Evolutionary conservation across 1,140 invertebrate species (phyloP), one percentile per base, ranked within the genome.

Genomic region (honey bee (Apis mellifera)): DNA sequence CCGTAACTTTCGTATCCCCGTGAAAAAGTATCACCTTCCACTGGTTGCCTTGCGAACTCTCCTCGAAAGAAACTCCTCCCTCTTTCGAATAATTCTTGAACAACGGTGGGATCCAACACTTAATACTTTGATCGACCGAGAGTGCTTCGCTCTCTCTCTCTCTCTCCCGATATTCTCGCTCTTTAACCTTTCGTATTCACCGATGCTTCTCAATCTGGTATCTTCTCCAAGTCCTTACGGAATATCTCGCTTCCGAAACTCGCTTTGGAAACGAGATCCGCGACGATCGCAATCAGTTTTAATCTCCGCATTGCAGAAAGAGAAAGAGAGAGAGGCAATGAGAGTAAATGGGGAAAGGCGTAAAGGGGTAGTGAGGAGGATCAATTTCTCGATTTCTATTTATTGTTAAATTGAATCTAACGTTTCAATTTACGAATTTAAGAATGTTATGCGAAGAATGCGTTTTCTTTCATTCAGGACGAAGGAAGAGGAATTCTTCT

Each of bases 201-300:
- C 26, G 12, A 65, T 32, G 23, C 17, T 57, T 54, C 12, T 2
- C 48, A 26, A 65, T 17, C 11, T 9, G 2, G 26, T n/a, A 8
- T 12, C 7, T 9, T 12, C 7, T 9, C 4, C 11, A 4, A 15
- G 23, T 55, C 26, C 23, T 42, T 42, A 42, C 32, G 0, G 23
- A 52, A 52, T 19, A 26, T 4, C 11, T 15, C 7, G 9, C 60
- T 54, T 55, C 17, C 62, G 9, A 77, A 42, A 42, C 32, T 42
- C 32, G 9, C 60, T 54, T 55, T 11, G 32, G 2, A 77, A 42
- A 42, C 32, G 32, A 42, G 32, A 42, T 42, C 32, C 32, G 32
- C 32, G 5, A 42, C 32, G 32, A 68, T 9, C 5, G 52, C 21
- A 74, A 80, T 80, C 59, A 50, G n/a, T 75, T 65, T 74, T 50